These are phyloP conservation scores for Sprattus sprattus DNA, from an alignment of 2,113 vertebrate species.

Conservation along the genomic window DNA sequence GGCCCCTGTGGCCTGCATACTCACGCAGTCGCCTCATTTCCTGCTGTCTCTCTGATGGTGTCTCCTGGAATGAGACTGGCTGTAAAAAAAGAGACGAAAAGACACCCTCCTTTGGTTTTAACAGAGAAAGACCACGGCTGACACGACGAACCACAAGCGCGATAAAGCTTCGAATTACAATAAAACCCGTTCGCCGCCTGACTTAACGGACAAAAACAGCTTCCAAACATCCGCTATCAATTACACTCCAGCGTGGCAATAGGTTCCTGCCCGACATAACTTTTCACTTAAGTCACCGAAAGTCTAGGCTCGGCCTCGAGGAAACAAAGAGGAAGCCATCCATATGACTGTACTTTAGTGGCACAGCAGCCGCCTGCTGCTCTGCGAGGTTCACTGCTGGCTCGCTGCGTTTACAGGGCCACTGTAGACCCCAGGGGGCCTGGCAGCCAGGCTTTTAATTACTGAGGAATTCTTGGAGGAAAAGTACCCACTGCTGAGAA, in stretches of 20 bases:
- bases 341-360: neutral
- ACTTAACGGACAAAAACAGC: slow-evolving; percentile 12
- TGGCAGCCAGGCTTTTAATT: neutral
- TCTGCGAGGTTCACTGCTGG: neutral
- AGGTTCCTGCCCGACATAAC: slow-evolving; percentile 40
- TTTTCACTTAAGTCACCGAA: neutral
- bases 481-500: neutral
- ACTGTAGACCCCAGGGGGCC: neutral
- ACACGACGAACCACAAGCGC: neutral
- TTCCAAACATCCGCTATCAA: slow-evolving; percentile 53
- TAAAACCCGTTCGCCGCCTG: neutral
- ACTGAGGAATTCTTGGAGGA: neutral
- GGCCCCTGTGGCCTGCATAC: neutral
- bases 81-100: neutral
- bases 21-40: neutral
- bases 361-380: neutral
- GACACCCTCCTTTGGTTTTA: neutral
- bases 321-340: neutral
- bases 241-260: slow-evolving; percentile 40
- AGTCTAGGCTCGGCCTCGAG: neutral
- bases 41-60: neutral
- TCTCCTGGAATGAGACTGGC: neutral
- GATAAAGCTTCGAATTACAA: neutral
- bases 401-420: neutral
- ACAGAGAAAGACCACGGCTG: neutral